Conservation (phyloP, 2,888 invertebrate species). For the Ernsta delagoae region DNA sequence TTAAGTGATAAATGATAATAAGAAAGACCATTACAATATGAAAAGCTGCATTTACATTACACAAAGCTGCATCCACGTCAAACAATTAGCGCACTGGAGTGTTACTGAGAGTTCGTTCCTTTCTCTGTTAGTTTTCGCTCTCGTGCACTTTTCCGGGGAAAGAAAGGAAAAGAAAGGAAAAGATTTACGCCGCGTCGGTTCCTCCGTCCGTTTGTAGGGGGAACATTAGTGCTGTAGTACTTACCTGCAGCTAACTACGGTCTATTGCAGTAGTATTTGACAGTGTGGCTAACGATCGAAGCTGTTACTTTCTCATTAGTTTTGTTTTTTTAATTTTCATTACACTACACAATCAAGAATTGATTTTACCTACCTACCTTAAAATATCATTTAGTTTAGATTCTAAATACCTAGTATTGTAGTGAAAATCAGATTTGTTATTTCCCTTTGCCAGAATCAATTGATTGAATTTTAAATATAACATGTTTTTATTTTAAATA, state of each 20-base stretch:
- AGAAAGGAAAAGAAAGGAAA: slow-evolving; percentile 56
- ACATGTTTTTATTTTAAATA: too few species aligned
- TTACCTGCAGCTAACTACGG: slow-evolving; percentile 8
- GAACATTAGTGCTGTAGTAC: slow-evolving; percentile 16
- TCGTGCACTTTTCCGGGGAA: slow-evolving; percentile 71
- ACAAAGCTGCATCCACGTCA: slow-evolving; percentile 43
- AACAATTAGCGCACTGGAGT: slow-evolving; percentile 72
- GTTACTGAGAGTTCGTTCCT: slow-evolving; percentile 63
- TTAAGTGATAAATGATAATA: slow-evolving; percentile 10
- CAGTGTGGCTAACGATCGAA: too few species aligned
- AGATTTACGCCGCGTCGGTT: slow-evolving; percentile 68
- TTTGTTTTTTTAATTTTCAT: too few species aligned
- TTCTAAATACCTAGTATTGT: too few species aligned
- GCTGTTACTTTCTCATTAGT: too few species aligned
- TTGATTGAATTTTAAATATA: too few species aligned
- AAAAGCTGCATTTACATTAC: slow-evolving; percentile 32
- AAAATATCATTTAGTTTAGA: too few species aligned
- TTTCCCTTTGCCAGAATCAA: too few species aligned
- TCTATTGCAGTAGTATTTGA: too few species aligned
- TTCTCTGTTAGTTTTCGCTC: slow-evolving; percentile 74
- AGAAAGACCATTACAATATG: slow-evolving; percentile 7
- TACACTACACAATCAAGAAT: too few species aligned
- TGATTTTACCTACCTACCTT: too few species aligned
- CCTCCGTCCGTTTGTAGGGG: slow-evolving; percentile 27
- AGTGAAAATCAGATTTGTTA: too few species aligned